Conservation (phyloP, 2,888 invertebrate species). For the Gastrophysa polygoni region DNA sequence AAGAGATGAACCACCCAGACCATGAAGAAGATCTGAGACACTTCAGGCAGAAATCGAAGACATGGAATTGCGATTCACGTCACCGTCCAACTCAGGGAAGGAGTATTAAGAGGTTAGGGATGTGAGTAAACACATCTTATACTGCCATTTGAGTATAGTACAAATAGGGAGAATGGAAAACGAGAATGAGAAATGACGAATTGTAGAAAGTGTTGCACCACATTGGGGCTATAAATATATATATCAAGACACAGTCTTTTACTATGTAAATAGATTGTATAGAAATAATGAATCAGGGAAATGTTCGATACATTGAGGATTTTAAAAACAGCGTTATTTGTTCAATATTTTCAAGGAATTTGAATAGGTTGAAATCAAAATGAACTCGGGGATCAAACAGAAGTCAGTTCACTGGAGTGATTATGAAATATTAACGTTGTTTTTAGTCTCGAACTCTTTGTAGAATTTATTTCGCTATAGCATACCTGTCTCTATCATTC, state of each 20-base stretch:
- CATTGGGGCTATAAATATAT: constrained; percentile 25
- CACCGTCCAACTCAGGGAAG: constrained; percentile 33
- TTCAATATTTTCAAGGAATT: not conserved
- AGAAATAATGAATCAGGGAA: constrained; percentile 12
- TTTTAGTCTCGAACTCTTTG: constrained; percentile 14
- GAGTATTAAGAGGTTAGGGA: constrained; percentile 40
- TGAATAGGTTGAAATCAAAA: not conserved
- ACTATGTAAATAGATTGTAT: constrained; percentile 34
- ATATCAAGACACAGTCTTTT: constrained; percentile 32
- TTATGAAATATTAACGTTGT: constrained; percentile 3
- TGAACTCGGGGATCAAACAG: not conserved
- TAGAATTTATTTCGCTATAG: constrained; percentile 32
- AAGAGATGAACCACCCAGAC: constrained; percentile 84
- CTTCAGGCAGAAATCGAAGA: constrained; percentile 80
- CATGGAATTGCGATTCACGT: constrained; percentile 66
- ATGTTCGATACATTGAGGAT: constrained; percentile 14
- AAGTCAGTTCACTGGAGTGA: no score
- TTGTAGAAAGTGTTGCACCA: constrained; percentile 38
- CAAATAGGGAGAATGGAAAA: constrained; percentile 29
- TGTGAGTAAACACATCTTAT: constrained; percentile 26
- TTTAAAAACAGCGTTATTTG: not conserved
- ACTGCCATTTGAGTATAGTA: constrained; percentile 32
- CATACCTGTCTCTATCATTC: constrained; percentile 34
- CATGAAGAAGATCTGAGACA: constrained; percentile 73
- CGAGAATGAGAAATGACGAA: constrained; percentile 26